Base-by-base conservation (phyloP, 2,797 vertebrate species). In the Gouania willdenowi region DNA sequence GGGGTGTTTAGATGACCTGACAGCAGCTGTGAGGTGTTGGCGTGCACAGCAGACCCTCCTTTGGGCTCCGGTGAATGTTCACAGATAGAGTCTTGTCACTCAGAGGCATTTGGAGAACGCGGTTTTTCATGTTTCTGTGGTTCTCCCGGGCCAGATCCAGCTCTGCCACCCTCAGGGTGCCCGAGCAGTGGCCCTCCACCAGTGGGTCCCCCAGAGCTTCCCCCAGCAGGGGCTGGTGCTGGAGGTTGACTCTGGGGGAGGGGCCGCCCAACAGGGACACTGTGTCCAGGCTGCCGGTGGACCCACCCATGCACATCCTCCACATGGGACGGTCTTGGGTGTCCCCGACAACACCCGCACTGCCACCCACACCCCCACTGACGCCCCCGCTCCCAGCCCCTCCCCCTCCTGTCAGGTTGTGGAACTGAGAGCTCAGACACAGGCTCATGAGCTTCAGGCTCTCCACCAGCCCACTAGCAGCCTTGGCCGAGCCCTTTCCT, bases 21-120 rank as follows among this genome's bases (percentile, higher is more conserved):
- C 97, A 99, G 84, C 97, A 99, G 83, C 92, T 98, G 85, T 94
- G 92, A n/a, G 91, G 94, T 81, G 90, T 86, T 39, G 95, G 89
- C 43, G 92, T 91, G 57, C 93, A 98, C 40, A 99, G 91, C 68
- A 97, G 89, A 52, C 92, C 93, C 68, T 98, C 96, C 72, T 93
- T 92, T 14, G 94, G 91, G 85, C 85, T 87, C 18, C 79, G 63
- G 58, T 97, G 94, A 81, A 98, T 98, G 84, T 98, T 98, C 81
- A 99, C 94, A 31, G 95, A 95, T 79, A 99, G 90, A 30, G 93
- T 95, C 87, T 97, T 99, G 84, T 99, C 95, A 9, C 92, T 95
- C 66, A 98, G 92, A 83, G 95, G 95, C 91, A 95, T 92, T 91
- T 98, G 95, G 60, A 97, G 86, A 66, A 92, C 88, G 10, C 81